Evolutionary conservation across 2,888 invertebrate species (phyloP), one percentile per base, ranked within the genome.

Genomic region (Neoascia interrupta): DNA sequence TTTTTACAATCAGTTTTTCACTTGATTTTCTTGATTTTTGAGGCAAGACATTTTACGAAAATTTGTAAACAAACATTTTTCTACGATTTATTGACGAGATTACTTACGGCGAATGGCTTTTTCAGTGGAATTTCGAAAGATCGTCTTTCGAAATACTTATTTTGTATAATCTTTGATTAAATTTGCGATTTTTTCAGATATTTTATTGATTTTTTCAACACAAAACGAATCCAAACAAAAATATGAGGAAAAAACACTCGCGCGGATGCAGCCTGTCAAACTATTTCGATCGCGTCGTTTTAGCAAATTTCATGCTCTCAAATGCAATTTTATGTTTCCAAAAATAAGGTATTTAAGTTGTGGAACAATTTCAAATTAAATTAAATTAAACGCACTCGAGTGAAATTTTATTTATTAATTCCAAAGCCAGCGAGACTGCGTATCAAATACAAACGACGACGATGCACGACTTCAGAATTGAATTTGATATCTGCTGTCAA

Each of bases 21-120:
- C 19, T 18, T 54, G 18, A 28, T 47, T 36, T 64, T 19, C n/a
- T n/a, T 11, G n/a, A n/a, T n/a, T n/a, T n/a, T n/a, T n/a, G n/a
- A n/a, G n/a, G 1, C 18, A 34, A 3, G 13, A 47, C 11, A 15
- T n/a, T 36, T 3, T 0, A 10, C 1, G 10, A 11, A 63, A 53
- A 47, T 41, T 68, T 34, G 68, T 69, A 69, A 69, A 58, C 69
- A 69, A 58, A 64, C 49, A 23, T 6, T 13, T 41, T 49, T 39
- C n/a, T n/a, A n/a, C 19, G 10, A 5, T 19, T 11, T n/a, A 3
- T 34, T 16, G 39, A 56, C 21, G 51, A 41, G 37, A 49, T 1
- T 69, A 69, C 69, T 69, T 69, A 69, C 69, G 51, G 58, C 26
- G 16, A 10, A 43, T 2, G 10, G 16, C 11, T 19, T n/a, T n/a